A percentile compares a stretch with the other conserved stretches of the same genome.
phyloP scores from a whole-genome alignment of 2,797 vertebrate genomes.

The Lophius americanus region DNA sequence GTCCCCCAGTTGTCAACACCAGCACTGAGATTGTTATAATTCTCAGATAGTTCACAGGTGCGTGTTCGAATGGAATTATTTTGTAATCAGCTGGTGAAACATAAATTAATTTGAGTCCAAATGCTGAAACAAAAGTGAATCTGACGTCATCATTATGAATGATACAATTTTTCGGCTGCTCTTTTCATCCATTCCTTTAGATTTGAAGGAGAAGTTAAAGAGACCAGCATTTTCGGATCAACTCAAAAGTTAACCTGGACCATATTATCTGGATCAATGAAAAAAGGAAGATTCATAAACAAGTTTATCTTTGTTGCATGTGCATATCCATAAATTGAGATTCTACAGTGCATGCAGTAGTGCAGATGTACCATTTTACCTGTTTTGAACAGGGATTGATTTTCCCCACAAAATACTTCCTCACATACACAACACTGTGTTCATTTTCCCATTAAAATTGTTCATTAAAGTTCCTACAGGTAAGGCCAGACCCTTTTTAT shows the following conservation, averaged over 20 bases:
- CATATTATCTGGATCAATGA: background rate
- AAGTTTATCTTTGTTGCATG: background rate
- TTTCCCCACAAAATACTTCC: background rate
- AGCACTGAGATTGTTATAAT: no score
- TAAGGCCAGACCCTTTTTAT: slow-evolving; percentile 14
- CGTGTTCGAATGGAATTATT: background rate
- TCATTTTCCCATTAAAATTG: no score
- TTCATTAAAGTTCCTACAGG: slow-evolving; percentile 2
- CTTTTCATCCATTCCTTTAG: slow-evolving; percentile 4
- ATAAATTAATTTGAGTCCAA: slow-evolving; percentile 1
- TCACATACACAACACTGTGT: background rate
- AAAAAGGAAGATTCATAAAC: background rate
- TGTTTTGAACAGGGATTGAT: background rate
- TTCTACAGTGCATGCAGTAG: no score
- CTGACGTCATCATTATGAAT: no score
- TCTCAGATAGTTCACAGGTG: background rate
- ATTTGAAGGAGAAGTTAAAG: no score
- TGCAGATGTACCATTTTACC: no score
- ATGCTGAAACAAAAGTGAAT: slow-evolving; percentile 3
- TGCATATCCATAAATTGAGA: no score
- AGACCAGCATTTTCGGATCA: slow-evolving; percentile 8
- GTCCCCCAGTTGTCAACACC: no score
- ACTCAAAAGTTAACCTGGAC: background rate
- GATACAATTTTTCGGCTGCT: background rate
- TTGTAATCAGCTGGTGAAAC: slow-evolving; percentile 3